Base-by-base conservation (phyloP, 2,888 invertebrate genomes). In the Campoletis raptor region DNA sequence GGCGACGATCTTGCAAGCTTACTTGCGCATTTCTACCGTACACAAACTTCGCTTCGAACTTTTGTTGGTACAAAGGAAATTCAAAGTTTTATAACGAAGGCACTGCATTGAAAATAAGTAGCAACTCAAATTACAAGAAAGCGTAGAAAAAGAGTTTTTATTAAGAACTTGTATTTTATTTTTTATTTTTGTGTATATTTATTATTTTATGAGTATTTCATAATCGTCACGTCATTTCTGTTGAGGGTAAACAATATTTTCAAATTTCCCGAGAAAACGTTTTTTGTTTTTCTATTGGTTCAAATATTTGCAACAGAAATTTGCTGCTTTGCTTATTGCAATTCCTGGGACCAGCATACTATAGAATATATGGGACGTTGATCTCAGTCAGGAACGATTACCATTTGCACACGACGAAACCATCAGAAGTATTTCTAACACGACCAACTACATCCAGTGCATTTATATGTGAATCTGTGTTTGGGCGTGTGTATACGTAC, bases 1-100 rank as follows among this genome's bases (percentile, higher is more conserved):
- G 54, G 74, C 57, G 40, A 61, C 30, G 72, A 72, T 37, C 37
- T 54, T 36, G 72, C 72, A 36, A 72, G 57, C 40, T 73, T 36
- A 54, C 54, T 73, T 4, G n/a, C 73, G 12, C 0, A 73, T 73
- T 57, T 74, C 3, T 42, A 24, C 21, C 36, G 40, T 15, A 36
- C 37, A 12, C 42, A 61, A 74, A 74, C 40, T 74, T 61, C 24
- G 10, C 10, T 72, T 6, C 12, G 18, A n/a, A 37, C 18, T 52
- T 74, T 61, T 42, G 24, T 42, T 24, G 57, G 42, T 15, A 74
- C 21, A 61, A 74, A 74, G 61, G 57, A 61, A 40, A 74, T 61
- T 24, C 12, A 61, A 74, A 73, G 42, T 72, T 54, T 54, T 30
- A 45, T 69, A 69, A 24, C 18, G 70, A 70, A 30, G 61, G 6